A percentile compares a stretch with the other conserved stretches of the same genome.
phyloP scores from a whole-genome alignment of 2,113 vertebrate species.

The Xerus inauris region DNA sequence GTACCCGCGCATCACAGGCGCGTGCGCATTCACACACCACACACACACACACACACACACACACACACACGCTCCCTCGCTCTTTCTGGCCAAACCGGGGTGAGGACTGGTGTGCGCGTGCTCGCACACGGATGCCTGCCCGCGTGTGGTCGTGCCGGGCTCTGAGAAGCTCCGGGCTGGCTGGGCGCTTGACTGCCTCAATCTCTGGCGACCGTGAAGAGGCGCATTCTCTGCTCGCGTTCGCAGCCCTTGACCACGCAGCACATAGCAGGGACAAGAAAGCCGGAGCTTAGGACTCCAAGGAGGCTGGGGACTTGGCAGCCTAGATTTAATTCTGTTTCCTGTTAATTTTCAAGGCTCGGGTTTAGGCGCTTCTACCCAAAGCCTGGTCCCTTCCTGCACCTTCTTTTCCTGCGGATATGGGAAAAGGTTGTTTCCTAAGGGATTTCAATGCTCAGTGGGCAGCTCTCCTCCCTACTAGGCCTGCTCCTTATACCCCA shows the following conservation, averaged over 20 bases:
- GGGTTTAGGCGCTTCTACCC: neutral
- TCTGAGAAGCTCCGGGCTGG: neutral
- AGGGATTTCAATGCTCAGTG: neutral
- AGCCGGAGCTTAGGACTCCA: neutral
- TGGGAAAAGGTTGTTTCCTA: constrained; percentile 34
- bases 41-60: neutral
- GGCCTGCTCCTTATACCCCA: neutral
- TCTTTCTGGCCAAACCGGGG: neutral
- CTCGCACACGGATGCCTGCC: neutral
- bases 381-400: neutral
- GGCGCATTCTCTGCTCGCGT: neutral
- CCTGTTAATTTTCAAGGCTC: neutral
- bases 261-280: neutral
- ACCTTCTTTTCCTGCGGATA: neutral
- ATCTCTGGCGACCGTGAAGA: neutral
- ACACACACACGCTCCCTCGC: neutral
- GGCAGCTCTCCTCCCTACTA: neutral
- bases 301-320: neutral
- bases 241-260: neutral
- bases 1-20: neutral
- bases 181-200: neutral
- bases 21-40: neutral
- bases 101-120: neutral
- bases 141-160: neutral
- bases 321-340: neutral